Conservation (phyloP, 2,888 invertebrate genomes). For the Himalopsyche japonica region DNA sequence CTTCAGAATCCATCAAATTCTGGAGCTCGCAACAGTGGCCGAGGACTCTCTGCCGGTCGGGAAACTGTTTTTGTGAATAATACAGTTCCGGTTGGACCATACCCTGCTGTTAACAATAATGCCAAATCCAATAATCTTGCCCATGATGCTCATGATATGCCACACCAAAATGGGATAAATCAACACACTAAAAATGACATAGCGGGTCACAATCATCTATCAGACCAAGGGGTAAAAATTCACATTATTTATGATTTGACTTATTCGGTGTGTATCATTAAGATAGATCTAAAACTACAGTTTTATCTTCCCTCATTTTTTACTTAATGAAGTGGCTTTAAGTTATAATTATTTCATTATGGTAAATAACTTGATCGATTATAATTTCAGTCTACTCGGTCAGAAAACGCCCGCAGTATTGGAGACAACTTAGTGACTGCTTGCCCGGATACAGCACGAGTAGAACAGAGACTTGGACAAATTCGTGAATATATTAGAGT, state of each 20-base stretch:
- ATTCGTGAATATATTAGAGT: constrained; percentile 74
- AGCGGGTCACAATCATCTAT: background rate
- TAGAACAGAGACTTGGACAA: constrained; percentile 70
- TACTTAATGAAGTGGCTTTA: background rate
- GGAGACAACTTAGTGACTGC: constrained; percentile 58
- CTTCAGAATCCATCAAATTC: constrained; percentile 12
- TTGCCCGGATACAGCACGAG: constrained; percentile 67
- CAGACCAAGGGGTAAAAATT: constrained; percentile 1
- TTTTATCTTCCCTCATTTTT: background rate
- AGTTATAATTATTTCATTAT: background rate
- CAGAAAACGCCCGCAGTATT: constrained; percentile 54
- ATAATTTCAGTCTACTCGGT: constrained; percentile 44
- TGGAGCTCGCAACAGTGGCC: constrained; percentile 5
- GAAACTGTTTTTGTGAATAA: background rate
- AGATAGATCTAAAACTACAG: background rate
- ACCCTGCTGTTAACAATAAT: background rate
- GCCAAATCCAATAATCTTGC: constrained; percentile 20
- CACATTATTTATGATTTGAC: background rate
- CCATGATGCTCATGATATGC: constrained; percentile 6
- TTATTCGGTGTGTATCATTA: too few relatives aligned
- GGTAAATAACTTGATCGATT: background rate
- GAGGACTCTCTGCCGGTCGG: constrained; percentile 9
- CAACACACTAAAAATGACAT: constrained; percentile 6
- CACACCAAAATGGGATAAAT: constrained; percentile 5
- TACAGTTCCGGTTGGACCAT: constrained; percentile 13